Conservation (phyloP, 2,888 invertebrate species). For the Caenorhabditis sp. region DNA sequence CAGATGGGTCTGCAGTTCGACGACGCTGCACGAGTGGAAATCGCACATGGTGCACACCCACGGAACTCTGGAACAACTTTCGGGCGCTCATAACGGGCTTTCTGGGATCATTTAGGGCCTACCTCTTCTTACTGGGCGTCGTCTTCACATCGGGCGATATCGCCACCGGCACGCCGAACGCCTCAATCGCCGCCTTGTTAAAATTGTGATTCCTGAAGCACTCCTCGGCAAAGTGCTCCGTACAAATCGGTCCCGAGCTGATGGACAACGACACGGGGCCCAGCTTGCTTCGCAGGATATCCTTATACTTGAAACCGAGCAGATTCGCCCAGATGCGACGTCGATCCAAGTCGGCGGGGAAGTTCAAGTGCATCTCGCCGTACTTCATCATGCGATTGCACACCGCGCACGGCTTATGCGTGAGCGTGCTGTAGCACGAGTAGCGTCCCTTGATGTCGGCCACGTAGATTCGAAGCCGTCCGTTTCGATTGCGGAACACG, state of each 20-base stretch:
- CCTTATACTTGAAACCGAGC: slow-evolving; percentile 76
- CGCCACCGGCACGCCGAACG: slow-evolving; percentile 73
- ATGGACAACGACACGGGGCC: slow-evolving; percentile 49
- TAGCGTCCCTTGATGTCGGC: slow-evolving; percentile 26
- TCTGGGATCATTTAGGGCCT: not conserved
- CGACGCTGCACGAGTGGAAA: slow-evolving; percentile 69
- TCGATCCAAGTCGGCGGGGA: slow-evolving; percentile 75
- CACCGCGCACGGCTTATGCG: slow-evolving; percentile 67
- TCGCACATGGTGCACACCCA: slow-evolving; percentile 76
- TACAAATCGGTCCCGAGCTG: slow-evolving; percentile 70
- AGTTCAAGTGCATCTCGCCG: slow-evolving; percentile 75
- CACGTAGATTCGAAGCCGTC: slow-evolving; percentile 45
- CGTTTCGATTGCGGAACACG: slow-evolving; percentile 34
- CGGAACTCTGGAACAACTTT: slow-evolving; percentile 69
- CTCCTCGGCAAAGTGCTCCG: slow-evolving; percentile 76
- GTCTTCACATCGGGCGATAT: slow-evolving; percentile 68
- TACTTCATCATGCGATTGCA: slow-evolving; percentile 68
- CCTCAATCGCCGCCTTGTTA: slow-evolving; percentile 75
- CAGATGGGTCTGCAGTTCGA: slow-evolving; percentile 63
- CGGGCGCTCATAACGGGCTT: not conserved
- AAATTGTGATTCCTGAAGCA: slow-evolving; percentile 73
- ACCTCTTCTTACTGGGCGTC: slow-evolving; percentile 71
- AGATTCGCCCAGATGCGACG: slow-evolving; percentile 75
- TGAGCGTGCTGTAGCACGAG: slow-evolving; percentile 48
- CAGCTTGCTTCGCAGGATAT: slow-evolving; percentile 58